phyloP scores from a whole-genome alignment of 2,888 invertebrate genomes.

The Dryococelus australis region DNA sequence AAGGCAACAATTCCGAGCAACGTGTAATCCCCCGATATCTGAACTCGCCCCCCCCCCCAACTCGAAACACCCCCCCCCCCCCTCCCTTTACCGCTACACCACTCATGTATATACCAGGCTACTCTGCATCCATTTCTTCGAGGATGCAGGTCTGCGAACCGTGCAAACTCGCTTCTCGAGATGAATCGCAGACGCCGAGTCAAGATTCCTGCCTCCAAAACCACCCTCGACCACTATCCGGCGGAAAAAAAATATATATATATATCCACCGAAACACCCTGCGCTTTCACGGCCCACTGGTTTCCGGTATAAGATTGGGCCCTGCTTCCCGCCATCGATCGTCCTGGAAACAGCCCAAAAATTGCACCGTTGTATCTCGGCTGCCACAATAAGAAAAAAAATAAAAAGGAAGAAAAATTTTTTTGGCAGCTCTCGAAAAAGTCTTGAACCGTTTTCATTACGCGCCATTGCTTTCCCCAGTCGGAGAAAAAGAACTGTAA shows the following conservation, averaged over 20 bases:
- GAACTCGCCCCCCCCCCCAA: background rate
- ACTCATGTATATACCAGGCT: background rate
- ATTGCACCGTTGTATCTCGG: background rate
- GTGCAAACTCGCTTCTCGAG: constrained; percentile 7
- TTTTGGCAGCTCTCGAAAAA: no score
- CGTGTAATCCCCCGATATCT: background rate
- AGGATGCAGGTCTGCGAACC: background rate
- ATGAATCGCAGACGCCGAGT: background rate
- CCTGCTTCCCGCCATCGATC: background rate
- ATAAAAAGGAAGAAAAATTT: no score
- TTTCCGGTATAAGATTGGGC: background rate
- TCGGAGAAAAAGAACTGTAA: no score
- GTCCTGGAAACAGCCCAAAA: background rate
- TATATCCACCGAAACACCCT: background rate
- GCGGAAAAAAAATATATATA: background rate
- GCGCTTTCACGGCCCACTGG: background rate
- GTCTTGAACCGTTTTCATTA: no score
- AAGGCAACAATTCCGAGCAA: background rate
- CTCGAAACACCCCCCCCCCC: background rate
- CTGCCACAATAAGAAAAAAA: no score
- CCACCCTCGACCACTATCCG: background rate
- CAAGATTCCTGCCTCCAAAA: background rate
- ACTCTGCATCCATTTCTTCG: background rate
- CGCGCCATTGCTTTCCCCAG: no score
- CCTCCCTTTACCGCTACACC: background rate